These are phyloP conservation scores for Pelodiscus sinensis DNA, from an alignment of 2,113 vertebrate species.

Conservation along the genomic window DNA sequence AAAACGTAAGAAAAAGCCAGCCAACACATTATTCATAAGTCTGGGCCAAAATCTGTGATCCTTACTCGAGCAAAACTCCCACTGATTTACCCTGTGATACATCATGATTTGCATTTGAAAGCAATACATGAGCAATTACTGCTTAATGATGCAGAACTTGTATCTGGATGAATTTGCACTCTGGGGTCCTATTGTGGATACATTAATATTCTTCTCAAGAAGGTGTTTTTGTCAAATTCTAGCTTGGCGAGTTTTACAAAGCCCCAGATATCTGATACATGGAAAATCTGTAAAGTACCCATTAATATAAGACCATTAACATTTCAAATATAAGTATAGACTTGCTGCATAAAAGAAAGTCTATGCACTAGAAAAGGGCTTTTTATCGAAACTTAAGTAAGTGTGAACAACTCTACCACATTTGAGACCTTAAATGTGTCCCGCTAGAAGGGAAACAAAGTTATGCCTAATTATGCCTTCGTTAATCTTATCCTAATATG, in stretches of 20 bases:
- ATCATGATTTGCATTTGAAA: neutral
- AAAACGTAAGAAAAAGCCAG: conserved; percentile 12
- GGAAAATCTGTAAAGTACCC: neutral
- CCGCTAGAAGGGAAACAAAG: neutral
- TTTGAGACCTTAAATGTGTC: neutral
- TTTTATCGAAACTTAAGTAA: neutral
- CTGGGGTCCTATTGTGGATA: neutral
- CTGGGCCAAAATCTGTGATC: conserved; percentile 10
- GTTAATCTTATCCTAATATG: neutral
- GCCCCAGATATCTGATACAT: neutral
- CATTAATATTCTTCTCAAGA: conserved; percentile 21
- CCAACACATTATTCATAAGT: neutral
- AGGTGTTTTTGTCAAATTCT: conserved; percentile 23
- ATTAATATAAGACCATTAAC: neutral
- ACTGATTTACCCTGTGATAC: neutral
- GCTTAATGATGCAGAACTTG: neutral
- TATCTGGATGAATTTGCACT: neutral
- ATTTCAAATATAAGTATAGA: neutral
- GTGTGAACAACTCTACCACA: rapidly evolving
- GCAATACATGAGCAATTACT: conserved; percentile 6
- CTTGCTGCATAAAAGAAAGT: neutral
- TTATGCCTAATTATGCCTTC: neutral
- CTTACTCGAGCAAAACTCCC: conserved; percentile 19
- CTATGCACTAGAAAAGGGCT: neutral
- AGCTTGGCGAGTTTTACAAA: conserved; percentile 1